Conservation (phyloP, 2,797 vertebrate species). For the Clarias platycephalus region DNA sequence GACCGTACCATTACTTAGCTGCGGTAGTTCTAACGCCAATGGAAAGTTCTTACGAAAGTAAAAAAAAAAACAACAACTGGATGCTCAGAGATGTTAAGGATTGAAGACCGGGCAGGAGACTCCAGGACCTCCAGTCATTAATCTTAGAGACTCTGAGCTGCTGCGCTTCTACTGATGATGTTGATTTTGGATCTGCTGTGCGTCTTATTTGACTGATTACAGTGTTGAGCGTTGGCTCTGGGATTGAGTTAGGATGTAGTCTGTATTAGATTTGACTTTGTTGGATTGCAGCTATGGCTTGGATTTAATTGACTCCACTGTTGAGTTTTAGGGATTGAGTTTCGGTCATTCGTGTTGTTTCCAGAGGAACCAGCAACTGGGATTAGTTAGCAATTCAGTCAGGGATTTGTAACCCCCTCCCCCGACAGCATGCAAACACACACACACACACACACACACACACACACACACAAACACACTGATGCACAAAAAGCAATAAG, state of each 20-base stretch:
- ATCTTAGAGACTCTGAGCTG: background rate
- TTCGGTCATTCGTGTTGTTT: constrained; percentile 10
- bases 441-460: background rate
- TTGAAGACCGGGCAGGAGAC: background rate
- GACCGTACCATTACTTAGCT: background rate
- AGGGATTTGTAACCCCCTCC: background rate
- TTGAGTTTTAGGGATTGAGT: constrained; percentile 8
- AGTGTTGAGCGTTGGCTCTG: background rate
- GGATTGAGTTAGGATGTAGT: background rate
- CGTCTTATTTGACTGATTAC: constrained; percentile 8
- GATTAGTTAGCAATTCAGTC: constrained; percentile 13
- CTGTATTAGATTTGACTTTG: background rate
- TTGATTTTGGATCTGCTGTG: constrained; percentile 18
- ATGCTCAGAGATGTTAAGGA: background rate
- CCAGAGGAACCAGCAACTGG: constrained; percentile 18
- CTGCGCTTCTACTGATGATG: background rate
- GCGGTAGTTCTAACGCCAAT: background rate
- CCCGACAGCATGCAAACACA: background rate
- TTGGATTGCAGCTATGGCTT: constrained; percentile 6
- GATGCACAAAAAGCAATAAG: background rate
- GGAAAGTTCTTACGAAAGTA: background rate
- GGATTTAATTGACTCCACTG: constrained; percentile 12
- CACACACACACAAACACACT: background rate
- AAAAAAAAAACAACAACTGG: background rate
- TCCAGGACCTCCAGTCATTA: background rate